These are phyloP conservation scores for Archips xylosteana DNA, from an alignment of 2,888 invertebrate species.

Conservation along the genomic window DNA sequence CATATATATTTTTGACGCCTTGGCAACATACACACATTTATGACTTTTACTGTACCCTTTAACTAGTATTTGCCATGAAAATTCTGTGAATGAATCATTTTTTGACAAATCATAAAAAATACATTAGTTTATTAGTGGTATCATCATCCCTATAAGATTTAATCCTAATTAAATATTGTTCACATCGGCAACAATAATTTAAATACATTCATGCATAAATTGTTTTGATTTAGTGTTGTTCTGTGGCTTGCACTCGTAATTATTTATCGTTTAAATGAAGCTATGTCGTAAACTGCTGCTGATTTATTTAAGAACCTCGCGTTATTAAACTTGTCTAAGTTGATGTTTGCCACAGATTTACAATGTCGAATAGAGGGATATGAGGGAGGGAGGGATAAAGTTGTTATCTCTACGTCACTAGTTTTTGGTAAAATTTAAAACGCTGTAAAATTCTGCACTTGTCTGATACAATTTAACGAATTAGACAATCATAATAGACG, in stretches of 20 bases:
- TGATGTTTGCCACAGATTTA: constrained; percentile 16
- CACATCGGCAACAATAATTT: constrained; percentile 48
- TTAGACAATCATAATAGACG: no score
- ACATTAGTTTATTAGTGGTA: no score
- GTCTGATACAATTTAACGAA: no score
- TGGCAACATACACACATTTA: no score
- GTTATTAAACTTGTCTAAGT: constrained; percentile 55
- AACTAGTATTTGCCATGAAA: no score
- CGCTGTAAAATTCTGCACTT: no score
- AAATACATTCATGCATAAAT: constrained; percentile 65
- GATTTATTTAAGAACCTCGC: constrained; percentile 66
- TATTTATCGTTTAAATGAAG: constrained; percentile 77
- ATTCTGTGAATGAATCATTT: no score
- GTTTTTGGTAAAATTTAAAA: neutral
- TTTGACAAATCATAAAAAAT: no score
- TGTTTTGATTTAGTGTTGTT: constrained; percentile 67
- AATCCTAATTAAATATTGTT: constrained; percentile 12
- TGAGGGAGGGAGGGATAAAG: no score
- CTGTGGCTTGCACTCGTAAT: constrained; percentile 62
- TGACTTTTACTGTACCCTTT: no score
- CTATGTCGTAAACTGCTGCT: constrained; percentile 68
- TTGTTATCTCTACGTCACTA: neutral
- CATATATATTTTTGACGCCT: no score
- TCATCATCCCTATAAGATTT: neutral
- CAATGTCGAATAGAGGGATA: no score